These are phyloP conservation scores for Sialis lutaria DNA, from an alignment of 2,888 invertebrate genomes.

Conservation along the genomic window DNA sequence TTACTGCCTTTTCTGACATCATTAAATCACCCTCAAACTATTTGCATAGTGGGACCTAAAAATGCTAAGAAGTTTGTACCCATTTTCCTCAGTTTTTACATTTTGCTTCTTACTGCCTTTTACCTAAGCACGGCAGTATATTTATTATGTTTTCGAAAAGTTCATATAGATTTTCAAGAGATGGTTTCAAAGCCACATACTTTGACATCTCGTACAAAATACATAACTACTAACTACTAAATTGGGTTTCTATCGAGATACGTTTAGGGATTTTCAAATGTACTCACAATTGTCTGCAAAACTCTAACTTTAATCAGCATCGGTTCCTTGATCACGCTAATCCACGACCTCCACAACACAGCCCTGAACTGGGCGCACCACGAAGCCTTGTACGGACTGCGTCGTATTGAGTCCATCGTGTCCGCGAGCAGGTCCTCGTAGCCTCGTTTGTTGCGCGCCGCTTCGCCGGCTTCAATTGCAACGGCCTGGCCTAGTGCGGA, in stretches of 20 bases:
- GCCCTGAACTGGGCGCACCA: conserved; percentile 81
- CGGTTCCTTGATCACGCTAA: conserved; percentile 79
- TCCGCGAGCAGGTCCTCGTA: conserved; percentile 17
- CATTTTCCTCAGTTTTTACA: too few species aligned
- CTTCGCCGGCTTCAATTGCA: conserved; percentile 36
- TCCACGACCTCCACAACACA: conserved; percentile 80
- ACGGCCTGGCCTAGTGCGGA: conserved; percentile 44
- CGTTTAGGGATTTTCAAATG: background rate
- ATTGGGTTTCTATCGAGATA: background rate
- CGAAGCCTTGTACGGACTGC: conserved; percentile 56
- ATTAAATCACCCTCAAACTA: too few species aligned
- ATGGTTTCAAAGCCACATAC: too few species aligned
- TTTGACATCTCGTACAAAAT: too few species aligned
- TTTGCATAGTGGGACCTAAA: too few species aligned
- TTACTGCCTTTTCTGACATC: too few species aligned
- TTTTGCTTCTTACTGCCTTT: too few species aligned
- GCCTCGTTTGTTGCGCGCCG: conserved; percentile 17
- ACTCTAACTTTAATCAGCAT: conserved; percentile 76
- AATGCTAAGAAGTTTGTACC: too few species aligned
- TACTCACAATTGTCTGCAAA: conserved; percentile 71
- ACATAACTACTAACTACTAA: too few species aligned
- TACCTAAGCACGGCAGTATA: too few species aligned
- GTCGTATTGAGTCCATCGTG: conserved; percentile 9
- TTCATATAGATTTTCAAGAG: too few species aligned
- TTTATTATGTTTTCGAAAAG: too few species aligned